Evolutionary conservation across 2,888 invertebrate species (phyloP).

Genomic region (Plagodis pulveraria): DNA sequence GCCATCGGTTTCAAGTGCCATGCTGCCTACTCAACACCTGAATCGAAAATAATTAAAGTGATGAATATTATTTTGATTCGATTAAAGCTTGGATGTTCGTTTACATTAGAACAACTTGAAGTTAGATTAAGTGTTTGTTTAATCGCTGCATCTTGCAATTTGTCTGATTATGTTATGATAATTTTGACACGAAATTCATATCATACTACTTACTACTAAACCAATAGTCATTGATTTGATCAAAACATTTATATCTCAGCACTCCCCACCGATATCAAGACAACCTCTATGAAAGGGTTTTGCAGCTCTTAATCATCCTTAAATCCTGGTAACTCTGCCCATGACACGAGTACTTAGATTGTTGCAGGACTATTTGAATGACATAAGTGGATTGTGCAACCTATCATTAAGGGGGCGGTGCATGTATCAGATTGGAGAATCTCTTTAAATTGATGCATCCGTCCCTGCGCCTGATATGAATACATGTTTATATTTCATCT

Average conservation of each 20-base stretch:
- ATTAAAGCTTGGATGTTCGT: constrained; percentile 18
- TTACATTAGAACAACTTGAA: constrained; percentile 14
- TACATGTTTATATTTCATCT: too few species aligned
- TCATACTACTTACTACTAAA: too few species aligned
- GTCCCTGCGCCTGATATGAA: background rate
- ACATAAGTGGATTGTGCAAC: constrained; percentile 10
- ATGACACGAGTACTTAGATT: background rate
- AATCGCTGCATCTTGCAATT: constrained; percentile 26
- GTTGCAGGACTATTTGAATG: background rate
- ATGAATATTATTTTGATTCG: constrained; percentile 31
- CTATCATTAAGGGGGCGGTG: constrained; percentile 9
- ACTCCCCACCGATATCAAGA: too few species aligned
- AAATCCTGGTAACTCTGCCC: background rate
- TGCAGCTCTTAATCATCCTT: background rate
- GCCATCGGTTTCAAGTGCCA: constrained; percentile 54
- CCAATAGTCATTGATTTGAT: too few species aligned
- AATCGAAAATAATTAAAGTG: constrained; percentile 40
- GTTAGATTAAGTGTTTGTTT: constrained; percentile 20
- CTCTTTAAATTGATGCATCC: constrained; percentile 7
- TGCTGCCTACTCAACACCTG: constrained; percentile 46
- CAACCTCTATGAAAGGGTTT: too few species aligned
- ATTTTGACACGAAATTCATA: background rate
- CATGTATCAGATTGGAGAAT: constrained; percentile 7
- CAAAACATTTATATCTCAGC: too few species aligned
- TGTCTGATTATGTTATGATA: constrained; percentile 22